These are phyloP conservation scores for Phyllotis vaccarum DNA, from an alignment of 2,797 vertebrate species.

Conservation along the genomic window DNA sequence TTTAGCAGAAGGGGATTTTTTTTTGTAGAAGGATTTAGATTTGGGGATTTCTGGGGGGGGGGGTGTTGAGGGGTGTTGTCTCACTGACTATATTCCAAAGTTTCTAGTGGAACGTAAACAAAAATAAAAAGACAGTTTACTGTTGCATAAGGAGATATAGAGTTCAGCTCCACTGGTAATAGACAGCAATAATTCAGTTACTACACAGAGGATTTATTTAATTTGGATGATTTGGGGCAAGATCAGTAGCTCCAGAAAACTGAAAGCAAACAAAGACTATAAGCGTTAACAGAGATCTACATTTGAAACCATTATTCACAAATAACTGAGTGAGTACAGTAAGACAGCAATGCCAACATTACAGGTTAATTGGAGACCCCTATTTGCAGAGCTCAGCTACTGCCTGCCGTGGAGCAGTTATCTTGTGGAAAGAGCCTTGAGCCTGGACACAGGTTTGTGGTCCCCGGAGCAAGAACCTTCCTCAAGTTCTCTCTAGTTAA, in stretches of 20 bases:
- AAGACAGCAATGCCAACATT: neutral
- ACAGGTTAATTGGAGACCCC: neutral
- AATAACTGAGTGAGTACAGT: neutral
- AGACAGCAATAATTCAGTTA: slow-evolving; percentile 54
- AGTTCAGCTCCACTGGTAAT: neutral
- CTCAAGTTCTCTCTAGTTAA: neutral
- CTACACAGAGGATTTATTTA: slow-evolving; percentile 51
- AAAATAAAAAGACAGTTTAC: slow-evolving; percentile 50
- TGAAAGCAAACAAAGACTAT: slow-evolving; percentile 32
- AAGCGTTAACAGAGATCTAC: neutral
- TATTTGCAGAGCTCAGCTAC: neutral
- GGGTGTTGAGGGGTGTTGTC: neutral
- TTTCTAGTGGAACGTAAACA: slow-evolving; percentile 60
- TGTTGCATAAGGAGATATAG: neutral
- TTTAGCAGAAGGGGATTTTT: neutral
- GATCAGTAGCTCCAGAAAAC: slow-evolving; percentile 9
- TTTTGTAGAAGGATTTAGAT: slow-evolving; percentile 33
- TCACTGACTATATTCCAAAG: slow-evolving; percentile 52
- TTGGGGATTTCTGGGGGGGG: neutral
- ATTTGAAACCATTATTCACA: slow-evolving; percentile 26
- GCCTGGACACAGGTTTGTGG: neutral
- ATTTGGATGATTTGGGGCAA: slow-evolving; percentile 45
- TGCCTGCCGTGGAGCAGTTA: neutral
- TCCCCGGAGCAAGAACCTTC: neutral
- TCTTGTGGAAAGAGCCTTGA: neutral